Base-by-base conservation (phyloP, 2,797 vertebrate genomes). In the Allobates femoralis region DNA sequence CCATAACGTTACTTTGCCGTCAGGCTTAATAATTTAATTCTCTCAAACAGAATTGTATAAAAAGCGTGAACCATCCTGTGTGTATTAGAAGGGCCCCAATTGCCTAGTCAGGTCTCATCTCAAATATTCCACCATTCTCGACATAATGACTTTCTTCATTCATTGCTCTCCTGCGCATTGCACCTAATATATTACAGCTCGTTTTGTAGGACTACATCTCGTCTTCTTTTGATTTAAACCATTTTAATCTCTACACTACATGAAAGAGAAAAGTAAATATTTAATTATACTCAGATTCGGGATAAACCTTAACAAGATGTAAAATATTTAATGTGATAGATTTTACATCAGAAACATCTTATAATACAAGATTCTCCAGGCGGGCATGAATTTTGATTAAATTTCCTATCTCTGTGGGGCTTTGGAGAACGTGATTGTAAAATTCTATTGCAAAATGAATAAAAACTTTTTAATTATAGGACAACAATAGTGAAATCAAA, bases 251-350 rank as follows among this genome's bases (percentile, higher is more conserved):
- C 51, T 58, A 3, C 55, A 41, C 28, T 73, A 73, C 81, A 83
- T 73, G 66, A 58, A 71, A 73, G 60, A 73, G 81, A 26, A 83
- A 58, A 83, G 66, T 83, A 83, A 83, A 83, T 83, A 83, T 83
- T 83, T 55, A 16, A 83, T 83, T 73, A 73, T 19, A 55, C 30
- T 37, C 23, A 3, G n/a, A 37, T 69, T 41, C 46, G 3, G 34
- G n/a, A 73, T 73, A 73, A 83, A 71, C 30, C 32, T 73, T 56
- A 73, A 83, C 30, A 83, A 83, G 50, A 83, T 73, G 66, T 58
- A 71, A 41, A 83, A 81, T 67, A 81, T 73, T 73, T 71, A 83
- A 56, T 81, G 26, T 67, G n/a, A 32, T 66, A 51, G 79, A 67
- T 67, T 51, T 14, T 30, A 62, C 55, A 79, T 60, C 32, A 60